These are phyloP conservation scores for Peromyscus melanophrys DNA, from an alignment of 2,797 vertebrate species.

Conservation along the genomic window DNA sequence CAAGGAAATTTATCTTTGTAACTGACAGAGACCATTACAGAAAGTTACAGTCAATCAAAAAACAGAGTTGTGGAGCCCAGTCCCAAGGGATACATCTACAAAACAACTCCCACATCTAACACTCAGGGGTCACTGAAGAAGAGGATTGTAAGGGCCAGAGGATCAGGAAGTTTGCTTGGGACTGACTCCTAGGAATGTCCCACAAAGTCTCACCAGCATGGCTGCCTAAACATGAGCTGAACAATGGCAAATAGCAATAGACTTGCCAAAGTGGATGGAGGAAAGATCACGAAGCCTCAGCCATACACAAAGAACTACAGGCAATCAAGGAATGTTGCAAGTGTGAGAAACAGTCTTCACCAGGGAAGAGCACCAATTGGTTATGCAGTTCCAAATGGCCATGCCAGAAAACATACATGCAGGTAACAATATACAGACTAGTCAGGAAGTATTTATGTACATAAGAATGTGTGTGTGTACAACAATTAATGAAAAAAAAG, in stretches of 20 bases:
- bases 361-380: not conserved
- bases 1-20: not conserved
- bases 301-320: not conserved
- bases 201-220: not conserved
- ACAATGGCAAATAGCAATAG: not conserved
- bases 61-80: not conserved
- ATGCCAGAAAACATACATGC: not conserved
- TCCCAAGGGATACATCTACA: not conserved
- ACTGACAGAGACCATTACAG: not conserved
- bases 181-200: not conserved
- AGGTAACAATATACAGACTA: not conserved
- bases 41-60: not conserved
- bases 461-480: not conserved
- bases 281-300: not conserved
- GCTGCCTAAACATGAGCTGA: not conserved
- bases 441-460: not conserved
- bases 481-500: not conserved
- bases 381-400: not conserved
- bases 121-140: too few species aligned
- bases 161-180: not conserved
- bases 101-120: not conserved
- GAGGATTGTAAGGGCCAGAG: not conserved
- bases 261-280: not conserved
- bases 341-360: not conserved
- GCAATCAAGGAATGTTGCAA: not conserved